Base-by-base conservation (phyloP, 1,140 invertebrate species). In the Aphidius ervi region DNA sequence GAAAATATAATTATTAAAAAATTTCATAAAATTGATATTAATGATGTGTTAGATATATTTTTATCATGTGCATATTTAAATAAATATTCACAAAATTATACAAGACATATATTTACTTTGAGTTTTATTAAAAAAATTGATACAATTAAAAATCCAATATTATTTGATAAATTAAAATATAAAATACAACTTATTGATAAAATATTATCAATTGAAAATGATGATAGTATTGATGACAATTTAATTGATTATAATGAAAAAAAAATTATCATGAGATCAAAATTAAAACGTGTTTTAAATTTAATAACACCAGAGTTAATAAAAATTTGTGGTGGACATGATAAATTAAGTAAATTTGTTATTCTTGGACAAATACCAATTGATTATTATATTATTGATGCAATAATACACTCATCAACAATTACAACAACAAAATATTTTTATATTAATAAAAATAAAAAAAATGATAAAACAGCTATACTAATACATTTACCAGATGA, bases 401-500 rank as follows among this genome's bases (percentile, higher is more conserved):
- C 85, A 50, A 65, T 89, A 62, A 64, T 88, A 54, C 82, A 86
- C 71, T 81, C 82, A n/a, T 63, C 47, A 0, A 46, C 60, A 37
- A 57, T 64, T 10, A 69, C 68, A 0, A 73, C 65, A 40, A 71
- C 78, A 46, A 31, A 31, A 31, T 75, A 75, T 43, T 74, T 81
- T 10, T 68, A 75, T 43, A 47, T 53, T 37, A n/a, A 37, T 16
- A 56, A 64, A 47, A 40, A 31, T 31, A 65, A 66, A 5, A 74
- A 69, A 66, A 79, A 82, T 70, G 60, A 77, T 31, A 81, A 78
- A 65, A 79, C 78, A 45, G 85, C 82, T 4, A 65, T 89, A 60
- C 71, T 89, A 39, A 82, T 90, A 55, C 80, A 87, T 72, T 71
- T 87, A 31, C 87, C 86, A 16, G 85, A 89, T 65, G 82, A 88